These are phyloP conservation scores for Erpetoichthys calabaricus DNA, from an alignment of 2,797 vertebrate species.

Conservation along the genomic window DNA sequence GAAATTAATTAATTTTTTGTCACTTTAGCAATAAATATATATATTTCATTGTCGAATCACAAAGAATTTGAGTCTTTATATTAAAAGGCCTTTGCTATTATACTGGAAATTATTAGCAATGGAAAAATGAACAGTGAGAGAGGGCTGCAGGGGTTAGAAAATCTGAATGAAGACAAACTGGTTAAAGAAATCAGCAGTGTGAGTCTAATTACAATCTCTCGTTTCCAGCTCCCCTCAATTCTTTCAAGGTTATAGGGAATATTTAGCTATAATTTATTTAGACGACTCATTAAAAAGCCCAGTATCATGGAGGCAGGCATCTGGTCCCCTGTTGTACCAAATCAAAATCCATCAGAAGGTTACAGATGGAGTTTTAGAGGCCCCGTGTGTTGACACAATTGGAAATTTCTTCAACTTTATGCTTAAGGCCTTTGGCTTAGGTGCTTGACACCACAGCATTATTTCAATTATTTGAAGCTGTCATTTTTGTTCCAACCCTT, in stretches of 20 bases:
- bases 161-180: neutral
- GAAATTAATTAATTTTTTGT: neutral
- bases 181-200: neutral
- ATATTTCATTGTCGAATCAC: no score
- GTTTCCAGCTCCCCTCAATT: neutral
- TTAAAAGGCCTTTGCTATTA: no score
- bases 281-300: neutral
- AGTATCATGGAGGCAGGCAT: constrained; percentile 1
- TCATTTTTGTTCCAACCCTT: no score
- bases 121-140: neutral
- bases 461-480: no score
- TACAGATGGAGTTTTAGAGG: neutral
- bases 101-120: neutral
- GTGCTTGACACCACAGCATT: neutral
- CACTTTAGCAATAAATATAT: neutral
- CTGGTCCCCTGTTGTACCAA: neutral
- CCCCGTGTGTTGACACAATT: neutral
- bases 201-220: neutral
- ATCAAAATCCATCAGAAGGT: neutral
- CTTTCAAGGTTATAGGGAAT: neutral
- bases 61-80: no score
- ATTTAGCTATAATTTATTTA: neutral
- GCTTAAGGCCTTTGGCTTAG: neutral
- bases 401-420: neutral
- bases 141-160: neutral